Conservation (phyloP, 2,797 vertebrate species). For the Falco biarmicus region DNA sequence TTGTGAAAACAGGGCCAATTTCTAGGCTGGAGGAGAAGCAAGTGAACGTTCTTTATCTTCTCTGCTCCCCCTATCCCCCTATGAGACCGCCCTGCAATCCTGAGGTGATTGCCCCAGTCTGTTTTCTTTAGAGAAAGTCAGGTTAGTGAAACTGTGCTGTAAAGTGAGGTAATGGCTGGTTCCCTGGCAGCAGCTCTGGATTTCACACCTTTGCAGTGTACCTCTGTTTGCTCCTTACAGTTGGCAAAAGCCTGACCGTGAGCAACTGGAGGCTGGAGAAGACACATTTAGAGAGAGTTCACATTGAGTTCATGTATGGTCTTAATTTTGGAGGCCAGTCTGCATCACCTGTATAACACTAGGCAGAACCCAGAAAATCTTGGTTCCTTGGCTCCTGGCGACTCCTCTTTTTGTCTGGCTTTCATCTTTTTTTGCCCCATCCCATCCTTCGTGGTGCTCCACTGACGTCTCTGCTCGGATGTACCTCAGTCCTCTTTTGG, state of each 20-base stretch:
- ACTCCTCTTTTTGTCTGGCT: not conserved
- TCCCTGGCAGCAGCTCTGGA: not conserved
- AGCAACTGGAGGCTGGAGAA: not conserved
- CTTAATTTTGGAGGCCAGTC: not conserved
- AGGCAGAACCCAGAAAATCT: not conserved
- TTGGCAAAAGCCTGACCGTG: not conserved
- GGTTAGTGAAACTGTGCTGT: not conserved
- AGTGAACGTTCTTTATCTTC: not conserved
- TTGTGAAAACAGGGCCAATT: not conserved
- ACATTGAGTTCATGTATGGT: not conserved
- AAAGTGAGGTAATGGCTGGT: not conserved
- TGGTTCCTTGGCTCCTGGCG: not conserved
- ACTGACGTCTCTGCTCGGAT: fast-evolving
- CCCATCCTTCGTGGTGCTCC: not conserved
- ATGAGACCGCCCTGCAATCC: not conserved
- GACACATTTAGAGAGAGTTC: not conserved
- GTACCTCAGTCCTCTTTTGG: not conserved
- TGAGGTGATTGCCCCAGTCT: not conserved
- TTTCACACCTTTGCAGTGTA: constrained; percentile 22
- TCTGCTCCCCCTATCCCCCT: not conserved
- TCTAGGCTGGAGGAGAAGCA: not conserved
- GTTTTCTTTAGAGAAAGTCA: not conserved
- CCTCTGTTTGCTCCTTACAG: not conserved
- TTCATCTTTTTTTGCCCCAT: not conserved
- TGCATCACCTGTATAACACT: fast-evolving